Percentiles rank a stretch among this genome's conserved stretches.
phyloP scores from a whole-genome alignment of 2,113 vertebrate species.

The Tetrax tetrax region DNA sequence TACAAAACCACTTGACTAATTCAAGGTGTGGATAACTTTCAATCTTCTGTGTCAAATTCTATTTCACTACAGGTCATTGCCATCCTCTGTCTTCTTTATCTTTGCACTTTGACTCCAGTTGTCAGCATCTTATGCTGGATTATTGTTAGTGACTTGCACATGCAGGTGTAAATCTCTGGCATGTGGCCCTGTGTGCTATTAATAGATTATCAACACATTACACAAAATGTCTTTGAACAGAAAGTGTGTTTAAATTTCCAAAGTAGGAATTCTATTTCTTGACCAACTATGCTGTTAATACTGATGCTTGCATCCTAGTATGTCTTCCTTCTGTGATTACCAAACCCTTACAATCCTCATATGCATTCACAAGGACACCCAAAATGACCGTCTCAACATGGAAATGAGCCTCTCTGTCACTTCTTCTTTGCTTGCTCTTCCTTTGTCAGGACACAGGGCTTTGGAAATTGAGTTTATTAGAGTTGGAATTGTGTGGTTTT shows the following conservation, averaged over 20 bases:
- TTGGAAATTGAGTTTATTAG: background rate
- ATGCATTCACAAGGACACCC: background rate
- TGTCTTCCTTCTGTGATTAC: background rate
- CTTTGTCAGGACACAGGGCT: background rate
- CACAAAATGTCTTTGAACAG: background rate
- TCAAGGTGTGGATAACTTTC: background rate
- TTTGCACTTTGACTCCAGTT: background rate
- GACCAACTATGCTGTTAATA: background rate
- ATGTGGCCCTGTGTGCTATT: background rate
- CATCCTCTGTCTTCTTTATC: background rate
- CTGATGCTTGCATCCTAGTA: background rate
- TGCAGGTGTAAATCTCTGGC: background rate
- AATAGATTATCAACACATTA: background rate
- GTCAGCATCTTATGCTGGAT: background rate
- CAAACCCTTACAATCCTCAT: background rate
- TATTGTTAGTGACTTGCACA: background rate
- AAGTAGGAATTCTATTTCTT: background rate
- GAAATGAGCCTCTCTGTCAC: background rate
- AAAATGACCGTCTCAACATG: background rate
- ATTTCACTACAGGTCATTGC: background rate
- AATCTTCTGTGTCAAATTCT: background rate
- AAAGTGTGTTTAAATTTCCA: background rate
- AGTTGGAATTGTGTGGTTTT: background rate
- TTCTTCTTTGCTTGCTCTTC: background rate
- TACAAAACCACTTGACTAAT: background rate